phyloP scores from a whole-genome alignment of 37 sponge, comb jelly and placozoan species.

The Beroe forskalii region DNA sequence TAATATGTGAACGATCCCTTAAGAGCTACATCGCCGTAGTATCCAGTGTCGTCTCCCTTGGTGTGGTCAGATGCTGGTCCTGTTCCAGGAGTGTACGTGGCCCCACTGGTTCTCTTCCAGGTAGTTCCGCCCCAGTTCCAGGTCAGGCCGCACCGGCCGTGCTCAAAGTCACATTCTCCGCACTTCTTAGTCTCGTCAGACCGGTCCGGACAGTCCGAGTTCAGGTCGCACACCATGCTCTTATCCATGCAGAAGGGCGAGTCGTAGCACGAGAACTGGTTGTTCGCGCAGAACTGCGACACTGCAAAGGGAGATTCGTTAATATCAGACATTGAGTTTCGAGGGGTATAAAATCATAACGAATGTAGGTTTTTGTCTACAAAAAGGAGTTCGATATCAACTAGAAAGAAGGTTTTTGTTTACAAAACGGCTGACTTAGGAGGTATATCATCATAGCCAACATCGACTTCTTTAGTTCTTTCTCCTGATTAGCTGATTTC shows the following conservation, averaged over 20 bases:
- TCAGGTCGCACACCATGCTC: neutral
- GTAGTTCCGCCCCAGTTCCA: neutral
- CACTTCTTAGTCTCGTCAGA: slow-evolving; percentile 11
- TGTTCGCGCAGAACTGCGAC: neutral
- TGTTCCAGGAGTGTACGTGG: slow-evolving; percentile 11
- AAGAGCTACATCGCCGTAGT: no score
- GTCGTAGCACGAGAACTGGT: slow-evolving; percentile 42
- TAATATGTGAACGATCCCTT: no score
- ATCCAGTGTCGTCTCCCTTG: slow-evolving; percentile 5
- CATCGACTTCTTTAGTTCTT: no score
- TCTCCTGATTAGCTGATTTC: no score
- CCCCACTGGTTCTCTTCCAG: slow-evolving; percentile 53
- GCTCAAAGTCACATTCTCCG: slow-evolving; percentile 10
- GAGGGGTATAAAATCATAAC: no score
- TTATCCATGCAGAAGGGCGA: neutral
- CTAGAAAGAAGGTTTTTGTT: no score
- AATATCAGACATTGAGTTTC: no score
- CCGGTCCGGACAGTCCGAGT: slow-evolving; percentile 10
- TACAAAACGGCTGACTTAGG: no score
- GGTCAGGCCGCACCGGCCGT: neutral
- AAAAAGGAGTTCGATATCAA: no score
- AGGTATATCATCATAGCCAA: no score
- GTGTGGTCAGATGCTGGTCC: slow-evolving; percentile 5
- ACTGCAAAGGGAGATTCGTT: neutral
- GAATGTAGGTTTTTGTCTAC: no score